Evolutionary conservation across 2,113 vertebrate species (phyloP).

Genomic region (Apteryx mantelli): DNA sequence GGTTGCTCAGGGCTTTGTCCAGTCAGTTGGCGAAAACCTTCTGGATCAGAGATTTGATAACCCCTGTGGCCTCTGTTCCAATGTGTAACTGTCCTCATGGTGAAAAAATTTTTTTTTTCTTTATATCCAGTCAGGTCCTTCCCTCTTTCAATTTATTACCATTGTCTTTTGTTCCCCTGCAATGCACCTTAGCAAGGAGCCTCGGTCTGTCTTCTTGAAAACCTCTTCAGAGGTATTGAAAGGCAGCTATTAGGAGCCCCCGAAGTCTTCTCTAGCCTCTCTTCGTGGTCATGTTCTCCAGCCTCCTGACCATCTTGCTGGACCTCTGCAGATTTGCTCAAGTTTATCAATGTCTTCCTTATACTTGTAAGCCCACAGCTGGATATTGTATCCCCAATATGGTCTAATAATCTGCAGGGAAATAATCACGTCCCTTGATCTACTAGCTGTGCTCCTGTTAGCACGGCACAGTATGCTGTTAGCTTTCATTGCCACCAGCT

Average conservation of each 20-base stretch:
- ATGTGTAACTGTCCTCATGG: neutral
- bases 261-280: neutral
- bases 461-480: neutral
- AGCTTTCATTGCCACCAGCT: neutral
- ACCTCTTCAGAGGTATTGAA: neutral
- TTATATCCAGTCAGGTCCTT: neutral
- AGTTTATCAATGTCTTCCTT: neutral
- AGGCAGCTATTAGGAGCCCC: neutral
- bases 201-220: neutral
- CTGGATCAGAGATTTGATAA: neutral
- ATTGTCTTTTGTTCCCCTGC: neutral
- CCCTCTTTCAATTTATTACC: neutral
- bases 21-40: neutral
- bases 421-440: neutral
- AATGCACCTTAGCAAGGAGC: neutral
- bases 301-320: neutral
- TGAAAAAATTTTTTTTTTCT: fast-evolving
- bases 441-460: neutral
- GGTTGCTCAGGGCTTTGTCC: neutral
- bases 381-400: neutral
- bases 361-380: too few relatives aligned
- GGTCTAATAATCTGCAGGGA: neutral
- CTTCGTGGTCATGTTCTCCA: neutral
- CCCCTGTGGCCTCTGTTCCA: neutral
- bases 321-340: neutral